Evolutionary conservation across 2,113 vertebrate species (phyloP), one percentile per base, ranked within the genome.

Genomic region (Shinisaurus crocodilurus): DNA sequence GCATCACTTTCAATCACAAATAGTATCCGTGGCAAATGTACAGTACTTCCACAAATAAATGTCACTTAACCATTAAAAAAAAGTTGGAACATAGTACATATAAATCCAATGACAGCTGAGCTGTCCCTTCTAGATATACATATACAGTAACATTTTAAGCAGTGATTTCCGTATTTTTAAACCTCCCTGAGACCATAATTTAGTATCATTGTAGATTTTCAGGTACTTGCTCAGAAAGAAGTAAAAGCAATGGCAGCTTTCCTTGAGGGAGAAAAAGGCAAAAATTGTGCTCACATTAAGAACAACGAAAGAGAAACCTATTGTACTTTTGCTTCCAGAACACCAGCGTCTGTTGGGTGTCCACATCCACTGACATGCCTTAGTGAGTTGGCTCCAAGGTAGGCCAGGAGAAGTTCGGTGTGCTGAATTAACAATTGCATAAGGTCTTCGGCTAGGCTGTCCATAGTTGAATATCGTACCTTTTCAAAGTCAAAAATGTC

Each of bases 401-500:
- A 99, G 29, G 97, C 97, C 92, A 97, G 88, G 40, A 99, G 90
- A 77, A 99, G 97, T 77, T 98, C 98, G 0, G 98, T 98, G 94
- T 98, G 98, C 0, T 98, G 96, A 63, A 98, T 97, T 25, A 99
- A 95, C 83, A 99, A 94, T 84, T 97, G 98, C 18, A 98, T 96
- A 43, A 99, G 98, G 91, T 99, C 99, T 91, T 99, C 99, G 0
- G 98, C 97, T 94, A 99, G 95, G 34, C 94, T 97, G 87, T 99
- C 99, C 94, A 98, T 96, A 0, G 93, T 98, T 0, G 97, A 98
- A 95, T 99, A 99, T 1, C 99, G 97, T 43, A 99, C 99, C 93
- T 99, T 99, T 79, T 99, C 99, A 92, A 99, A 97, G 92, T 99
- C 99, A 89, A 99, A 99, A 92, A 99, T 98, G 96, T 99, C 99